phyloP scores from a whole-genome alignment of 1,140 invertebrate genomes.

The Archivesica marissinica region DNA sequence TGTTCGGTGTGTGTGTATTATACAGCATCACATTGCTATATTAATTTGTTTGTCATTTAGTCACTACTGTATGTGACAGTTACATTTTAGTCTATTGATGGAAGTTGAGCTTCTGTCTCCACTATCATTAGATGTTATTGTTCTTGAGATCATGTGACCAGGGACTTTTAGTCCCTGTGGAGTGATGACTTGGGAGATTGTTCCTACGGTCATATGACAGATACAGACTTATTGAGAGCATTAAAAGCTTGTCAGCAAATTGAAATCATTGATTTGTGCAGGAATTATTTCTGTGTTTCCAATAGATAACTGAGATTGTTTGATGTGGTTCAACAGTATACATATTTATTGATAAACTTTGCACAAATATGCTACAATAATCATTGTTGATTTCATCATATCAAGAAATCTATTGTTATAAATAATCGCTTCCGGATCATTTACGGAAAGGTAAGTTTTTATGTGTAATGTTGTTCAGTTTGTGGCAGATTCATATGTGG shows the following conservation, averaged over 20 bases:
- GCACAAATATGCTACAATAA: conserved; percentile 42
- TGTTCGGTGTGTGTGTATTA: too few species aligned
- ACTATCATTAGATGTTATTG: conserved; percentile 21
- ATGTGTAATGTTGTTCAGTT: conserved; percentile 34
- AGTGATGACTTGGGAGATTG: background rate
- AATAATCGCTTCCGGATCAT: conserved; percentile 42
- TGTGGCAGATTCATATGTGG: background rate
- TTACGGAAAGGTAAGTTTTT: conserved; percentile 42
- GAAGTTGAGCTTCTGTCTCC: background rate
- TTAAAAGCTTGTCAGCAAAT: conserved; percentile 46
- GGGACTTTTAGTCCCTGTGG: conserved; percentile 4
- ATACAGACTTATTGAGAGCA: conserved; percentile 23
- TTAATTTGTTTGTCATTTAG: background rate
- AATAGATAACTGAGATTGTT: conserved; percentile 48
- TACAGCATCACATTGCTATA: too few species aligned
- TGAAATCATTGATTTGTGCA: conserved; percentile 57
- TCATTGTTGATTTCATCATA: conserved; percentile 16
- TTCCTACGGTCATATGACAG: conserved; percentile 15
- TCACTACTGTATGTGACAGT: background rate
- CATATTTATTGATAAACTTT: conserved; percentile 47
- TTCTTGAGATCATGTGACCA: conserved; percentile 30
- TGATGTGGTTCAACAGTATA: background rate
- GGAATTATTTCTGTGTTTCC: conserved; percentile 42
- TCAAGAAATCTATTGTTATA: conserved; percentile 26
- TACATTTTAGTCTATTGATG: conserved; percentile 28